Evolutionary conservation across 2,113 vertebrate species (phyloP).

Genomic region (Chrysemys picta): DNA sequence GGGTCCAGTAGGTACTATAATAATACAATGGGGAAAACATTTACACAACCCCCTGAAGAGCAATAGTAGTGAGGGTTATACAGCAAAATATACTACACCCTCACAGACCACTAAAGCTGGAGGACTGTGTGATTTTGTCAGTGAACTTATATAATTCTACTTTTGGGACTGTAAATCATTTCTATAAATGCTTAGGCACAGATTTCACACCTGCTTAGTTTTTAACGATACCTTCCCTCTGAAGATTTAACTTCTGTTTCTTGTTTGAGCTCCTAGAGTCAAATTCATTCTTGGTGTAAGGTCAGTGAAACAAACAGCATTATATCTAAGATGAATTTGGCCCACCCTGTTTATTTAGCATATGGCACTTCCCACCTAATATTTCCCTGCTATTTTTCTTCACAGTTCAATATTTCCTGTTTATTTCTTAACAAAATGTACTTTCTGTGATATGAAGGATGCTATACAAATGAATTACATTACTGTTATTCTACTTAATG

Average conservation of each 20-base stretch:
- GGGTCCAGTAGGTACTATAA: not conserved
- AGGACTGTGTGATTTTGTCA: not conserved
- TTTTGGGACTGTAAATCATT: not conserved
- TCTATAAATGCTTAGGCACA: not conserved
- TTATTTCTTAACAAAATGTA: not conserved
- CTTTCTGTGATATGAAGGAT: not conserved
- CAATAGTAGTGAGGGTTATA: not conserved
- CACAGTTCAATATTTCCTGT: not conserved
- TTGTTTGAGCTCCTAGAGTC: not conserved
- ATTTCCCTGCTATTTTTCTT: not conserved
- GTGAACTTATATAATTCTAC: not conserved
- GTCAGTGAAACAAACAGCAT: not conserved
- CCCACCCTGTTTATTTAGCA: not conserved
- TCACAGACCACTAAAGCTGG: not conserved
- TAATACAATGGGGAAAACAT: not conserved
- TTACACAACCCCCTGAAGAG: not conserved
- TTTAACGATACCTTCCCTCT: not conserved
- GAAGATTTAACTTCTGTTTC: not conserved
- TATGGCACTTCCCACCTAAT: not conserved
- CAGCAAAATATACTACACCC: not conserved
- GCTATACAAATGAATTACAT: not conserved
- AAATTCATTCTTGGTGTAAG: not conserved
- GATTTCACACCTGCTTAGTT: not conserved
- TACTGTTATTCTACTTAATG: rapidly evolving
- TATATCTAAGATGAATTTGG: not conserved